phyloP scores from a whole-genome alignment of 2,888 invertebrate species.

The Fragum sueziense region DNA sequence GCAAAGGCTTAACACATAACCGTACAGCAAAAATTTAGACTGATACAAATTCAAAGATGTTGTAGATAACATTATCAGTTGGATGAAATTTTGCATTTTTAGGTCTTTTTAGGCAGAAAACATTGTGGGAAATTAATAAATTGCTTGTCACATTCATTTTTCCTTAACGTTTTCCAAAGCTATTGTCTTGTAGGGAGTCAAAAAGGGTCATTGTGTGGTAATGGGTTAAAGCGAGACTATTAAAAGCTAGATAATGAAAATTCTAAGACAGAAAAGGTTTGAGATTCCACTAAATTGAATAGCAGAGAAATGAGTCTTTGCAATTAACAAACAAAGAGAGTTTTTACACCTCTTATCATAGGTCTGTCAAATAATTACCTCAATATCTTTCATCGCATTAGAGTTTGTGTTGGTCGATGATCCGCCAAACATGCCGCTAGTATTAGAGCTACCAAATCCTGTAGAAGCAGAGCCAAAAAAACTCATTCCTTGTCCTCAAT shows the following conservation, averaged over 20 bases:
- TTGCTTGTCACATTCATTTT: not conserved
- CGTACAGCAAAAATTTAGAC: not conserved
- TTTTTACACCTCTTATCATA: too few species aligned
- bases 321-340: too few species aligned
- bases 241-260: too few species aligned
- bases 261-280: too few species aligned
- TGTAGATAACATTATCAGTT: not conserved
- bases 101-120: not conserved
- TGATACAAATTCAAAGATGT: not conserved
- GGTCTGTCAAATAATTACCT: too few species aligned
- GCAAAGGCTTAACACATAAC: too few species aligned
- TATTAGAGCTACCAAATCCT: slow-evolving; percentile 39
- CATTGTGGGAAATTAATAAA: not conserved
- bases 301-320: too few species aligned
- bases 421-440: slow-evolving; percentile 47
- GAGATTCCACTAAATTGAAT: too few species aligned
- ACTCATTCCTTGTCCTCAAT: slow-evolving; percentile 39
- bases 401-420: slow-evolving; percentile 64
- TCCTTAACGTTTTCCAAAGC: too few species aligned
- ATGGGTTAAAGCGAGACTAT: not conserved
- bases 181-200: not conserved
- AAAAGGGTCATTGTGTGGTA: not conserved
- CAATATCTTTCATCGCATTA: slow-evolving; percentile 83
- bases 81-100: not conserved
- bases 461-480: slow-evolving; percentile 53